These are phyloP conservation scores for Sylvia atricapilla DNA, from an alignment of 2,113 vertebrate genomes.

Conservation along the genomic window DNA sequence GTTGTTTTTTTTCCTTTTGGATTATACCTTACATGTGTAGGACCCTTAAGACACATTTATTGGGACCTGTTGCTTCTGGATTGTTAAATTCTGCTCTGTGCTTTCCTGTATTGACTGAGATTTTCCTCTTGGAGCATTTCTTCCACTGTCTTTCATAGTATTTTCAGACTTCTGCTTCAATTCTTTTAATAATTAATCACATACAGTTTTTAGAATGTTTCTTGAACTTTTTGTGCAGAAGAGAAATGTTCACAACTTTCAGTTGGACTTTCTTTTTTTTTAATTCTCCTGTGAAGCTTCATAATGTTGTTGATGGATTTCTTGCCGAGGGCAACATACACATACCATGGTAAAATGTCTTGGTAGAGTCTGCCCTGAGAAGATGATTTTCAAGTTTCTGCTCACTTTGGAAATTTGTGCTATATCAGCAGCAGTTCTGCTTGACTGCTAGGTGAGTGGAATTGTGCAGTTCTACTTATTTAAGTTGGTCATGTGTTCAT, in stretches of 20 bases:
- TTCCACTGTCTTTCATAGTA: background rate
- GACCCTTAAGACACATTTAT: background rate
- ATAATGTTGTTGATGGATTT: background rate
- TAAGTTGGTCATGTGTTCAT: background rate
- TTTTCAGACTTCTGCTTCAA: background rate
- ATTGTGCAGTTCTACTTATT: background rate
- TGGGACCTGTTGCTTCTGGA: background rate
- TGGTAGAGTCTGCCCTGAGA: background rate
- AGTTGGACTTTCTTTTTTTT: background rate
- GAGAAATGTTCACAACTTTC: background rate
- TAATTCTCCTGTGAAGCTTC: background rate
- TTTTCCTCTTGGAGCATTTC: background rate
- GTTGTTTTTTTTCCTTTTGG: background rate
- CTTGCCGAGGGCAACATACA: background rate
- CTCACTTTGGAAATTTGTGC: background rate
- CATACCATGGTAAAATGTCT: background rate
- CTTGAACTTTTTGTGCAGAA: background rate
- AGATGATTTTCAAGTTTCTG: background rate
- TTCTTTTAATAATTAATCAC: background rate
- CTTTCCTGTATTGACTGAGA: background rate
- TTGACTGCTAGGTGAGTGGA: background rate
- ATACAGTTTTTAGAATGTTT: background rate
- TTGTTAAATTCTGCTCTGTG: background rate
- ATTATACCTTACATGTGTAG: background rate
- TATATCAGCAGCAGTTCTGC: background rate